Base-by-base conservation (phyloP, 2,113 vertebrate genomes). In the Aptenodytes forsteri region DNA sequence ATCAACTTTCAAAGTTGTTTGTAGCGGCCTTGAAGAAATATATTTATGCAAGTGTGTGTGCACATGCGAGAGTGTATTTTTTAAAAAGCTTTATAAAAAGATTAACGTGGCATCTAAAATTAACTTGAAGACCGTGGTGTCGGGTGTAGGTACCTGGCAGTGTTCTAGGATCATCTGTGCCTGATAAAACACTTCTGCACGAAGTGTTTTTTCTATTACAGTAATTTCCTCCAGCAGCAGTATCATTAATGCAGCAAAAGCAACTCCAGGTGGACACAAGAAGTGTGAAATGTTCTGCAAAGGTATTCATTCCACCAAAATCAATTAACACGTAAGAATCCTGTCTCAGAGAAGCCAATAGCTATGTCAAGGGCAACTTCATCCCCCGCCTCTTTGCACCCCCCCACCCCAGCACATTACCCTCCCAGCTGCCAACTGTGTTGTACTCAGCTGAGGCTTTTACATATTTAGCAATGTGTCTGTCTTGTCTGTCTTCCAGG, bases 351-450 rank as follows among this genome's bases (percentile, higher is more conserved):
- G 46, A 30, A 69, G 64, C 64, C 64, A 54, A 64, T 75, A 87
- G 46, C 34, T 42, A 14, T 0, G 9, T 25, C 56, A 72, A 79
- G 70, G 59, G 18, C 77, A n/a, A 15, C 38, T 83, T 27, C 14
- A 7, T 5, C 14, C 50, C 14, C 15, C 25, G 36, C 36, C 0
- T 0, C 69, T 36, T 59, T 69, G 6, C 40, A 18, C 16, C 36
- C 7, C 19, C 30, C 13, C 19, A 26, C 13, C 11, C 30, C 23
- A 42, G 44, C 66, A 86, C 23, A 16, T 0, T 16, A 47, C 36
- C 49, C 61, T 69, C 70, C 26, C 46, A 59, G 64, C 62, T 89
- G 83, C 73, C 78, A 85, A 21, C 40, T 1, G 0, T 14, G 44
- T 8, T 26, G 66, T 26, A 54, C 83, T 12, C 65, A 16, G 91